Evolutionary conservation across 2,888 invertebrate genomes (phyloP).

Genomic region (Nemotelus pantherinus): DNA sequence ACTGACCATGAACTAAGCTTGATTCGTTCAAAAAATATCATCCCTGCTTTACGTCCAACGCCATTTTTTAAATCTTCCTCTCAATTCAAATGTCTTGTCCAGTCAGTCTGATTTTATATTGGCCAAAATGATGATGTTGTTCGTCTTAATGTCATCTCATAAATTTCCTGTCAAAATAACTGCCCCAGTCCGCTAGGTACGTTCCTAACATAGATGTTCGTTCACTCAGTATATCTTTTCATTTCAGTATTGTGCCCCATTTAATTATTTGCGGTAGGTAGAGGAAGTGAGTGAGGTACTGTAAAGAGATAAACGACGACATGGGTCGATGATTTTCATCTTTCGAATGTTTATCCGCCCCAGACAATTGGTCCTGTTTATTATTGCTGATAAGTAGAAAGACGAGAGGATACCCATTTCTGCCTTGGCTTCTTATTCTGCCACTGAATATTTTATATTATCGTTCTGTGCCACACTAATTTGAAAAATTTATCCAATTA

Average conservation of each 20-base stretch:
- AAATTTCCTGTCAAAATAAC: slow-evolving; percentile 36
- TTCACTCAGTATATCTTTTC: neutral
- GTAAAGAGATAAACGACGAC: slow-evolving; percentile 45
- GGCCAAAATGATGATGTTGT: neutral
- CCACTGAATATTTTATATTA: neutral
- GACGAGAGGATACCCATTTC: too few species aligned
- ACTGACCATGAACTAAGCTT: slow-evolving; percentile 5
- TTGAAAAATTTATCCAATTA: slow-evolving; percentile 45
- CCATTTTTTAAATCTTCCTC: too few species aligned
- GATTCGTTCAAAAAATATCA: slow-evolving; percentile 8
- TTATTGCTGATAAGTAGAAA: too few species aligned
- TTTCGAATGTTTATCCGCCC: slow-evolving; percentile 29
- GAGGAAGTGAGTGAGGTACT: slow-evolving; percentile 16
- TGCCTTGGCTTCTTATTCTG: neutral
- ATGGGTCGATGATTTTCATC: slow-evolving; percentile 45
- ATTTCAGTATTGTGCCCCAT: slow-evolving; percentile 39
- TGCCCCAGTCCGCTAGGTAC: slow-evolving; percentile 10
- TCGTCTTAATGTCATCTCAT: slow-evolving; percentile 39
- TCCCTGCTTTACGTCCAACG: neutral
- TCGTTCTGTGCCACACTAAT: slow-evolving; percentile 29
- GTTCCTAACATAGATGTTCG: too few species aligned
- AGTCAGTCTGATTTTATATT: neutral
- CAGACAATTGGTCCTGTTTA: too few species aligned
- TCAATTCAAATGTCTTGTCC: neutral
- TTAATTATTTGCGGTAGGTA: slow-evolving; percentile 43